Percentiles rank a stretch among this genome's conserved stretches.
These are phyloP conservation scores for Orthonyx spaldingii DNA, from an alignment of 2,113 vertebrate genomes.

Conservation along the genomic window DNA sequence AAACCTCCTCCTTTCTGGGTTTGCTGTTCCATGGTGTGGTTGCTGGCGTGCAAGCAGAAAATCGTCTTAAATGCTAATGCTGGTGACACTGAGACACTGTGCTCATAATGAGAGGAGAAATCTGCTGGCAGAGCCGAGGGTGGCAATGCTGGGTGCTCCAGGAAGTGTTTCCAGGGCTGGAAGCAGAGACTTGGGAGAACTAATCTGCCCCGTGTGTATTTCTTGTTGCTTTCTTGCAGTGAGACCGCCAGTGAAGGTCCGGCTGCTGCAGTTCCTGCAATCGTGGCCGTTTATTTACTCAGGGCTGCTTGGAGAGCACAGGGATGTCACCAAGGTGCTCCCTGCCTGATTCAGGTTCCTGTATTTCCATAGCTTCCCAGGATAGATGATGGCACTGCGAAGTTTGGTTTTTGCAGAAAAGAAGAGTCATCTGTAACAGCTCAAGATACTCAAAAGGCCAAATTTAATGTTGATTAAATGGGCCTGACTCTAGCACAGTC, in stretches of 20 bases:
- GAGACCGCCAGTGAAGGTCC: fast-evolving
- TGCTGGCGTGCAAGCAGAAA: background rate
- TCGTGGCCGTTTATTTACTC: background rate
- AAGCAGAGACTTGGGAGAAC: background rate
- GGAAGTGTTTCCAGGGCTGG: background rate
- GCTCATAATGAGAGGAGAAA: background rate
- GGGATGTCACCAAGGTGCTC: background rate
- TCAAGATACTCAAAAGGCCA: background rate
- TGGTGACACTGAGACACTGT: background rate
- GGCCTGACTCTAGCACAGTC: background rate
- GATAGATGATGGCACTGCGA: background rate
- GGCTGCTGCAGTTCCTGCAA: background rate
- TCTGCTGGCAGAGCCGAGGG: background rate
- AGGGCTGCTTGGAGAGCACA: background rate
- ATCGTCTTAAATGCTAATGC: fast-evolving
- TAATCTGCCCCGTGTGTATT: background rate
- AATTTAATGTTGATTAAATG: background rate
- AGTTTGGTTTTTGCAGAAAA: background rate
- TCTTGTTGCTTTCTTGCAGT: background rate
- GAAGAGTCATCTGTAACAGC: background rate
- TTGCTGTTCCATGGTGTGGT: background rate
- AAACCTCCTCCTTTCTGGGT: background rate
- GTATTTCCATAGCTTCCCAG: background rate
- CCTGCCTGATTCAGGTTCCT: background rate
- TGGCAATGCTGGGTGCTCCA: fast-evolving